Evolutionary conservation across 1,140 invertebrate species (phyloP).

Genomic region (Chironomus tepperi): DNA sequence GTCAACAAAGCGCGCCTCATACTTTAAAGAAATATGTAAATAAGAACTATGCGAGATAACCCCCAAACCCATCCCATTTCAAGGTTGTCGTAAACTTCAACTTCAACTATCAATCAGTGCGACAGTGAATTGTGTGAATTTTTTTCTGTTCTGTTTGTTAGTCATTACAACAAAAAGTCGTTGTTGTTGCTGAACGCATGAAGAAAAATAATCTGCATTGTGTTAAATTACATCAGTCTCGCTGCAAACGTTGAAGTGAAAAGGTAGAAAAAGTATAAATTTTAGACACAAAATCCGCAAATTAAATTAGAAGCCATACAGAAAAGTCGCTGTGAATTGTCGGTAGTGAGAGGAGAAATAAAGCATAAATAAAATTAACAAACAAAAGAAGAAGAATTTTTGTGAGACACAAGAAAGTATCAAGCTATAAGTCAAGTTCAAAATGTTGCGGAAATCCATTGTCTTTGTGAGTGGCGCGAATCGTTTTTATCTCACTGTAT

Average conservation of each 20-base stretch:
- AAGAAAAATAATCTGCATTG: conserved; percentile 22
- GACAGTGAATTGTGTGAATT: conserved; percentile 3
- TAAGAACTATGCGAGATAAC: not conserved
- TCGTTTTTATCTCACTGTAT: not conserved
- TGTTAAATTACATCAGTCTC: conserved; percentile 5
- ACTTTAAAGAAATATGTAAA: not conserved
- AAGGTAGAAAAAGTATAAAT: not conserved
- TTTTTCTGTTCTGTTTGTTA: not conserved
- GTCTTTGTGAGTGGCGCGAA: conserved; percentile 8
- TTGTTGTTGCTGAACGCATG: not conserved
- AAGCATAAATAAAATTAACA: not conserved
- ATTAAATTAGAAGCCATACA: not conserved
- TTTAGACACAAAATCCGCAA: not conserved
- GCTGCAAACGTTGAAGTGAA: conserved; percentile 10
- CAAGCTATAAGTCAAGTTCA: conserved; percentile 9
- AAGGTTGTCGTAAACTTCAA: conserved; percentile 1
- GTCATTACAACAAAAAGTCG: not conserved
- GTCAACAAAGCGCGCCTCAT: not conserved
- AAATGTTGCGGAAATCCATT: conserved; percentile 16
- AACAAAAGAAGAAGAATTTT: not conserved
- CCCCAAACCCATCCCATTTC: not conserved
- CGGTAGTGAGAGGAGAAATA: not conserved
- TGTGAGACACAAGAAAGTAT: not conserved
- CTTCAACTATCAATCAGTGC: not conserved
- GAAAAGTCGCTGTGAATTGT: not conserved